Percentiles rank a stretch among this genome's conserved stretches.
These are phyloP conservation scores for Platorchestia sp. DNA, from an alignment of 1,140 invertebrate species.

Conservation along the genomic window DNA sequence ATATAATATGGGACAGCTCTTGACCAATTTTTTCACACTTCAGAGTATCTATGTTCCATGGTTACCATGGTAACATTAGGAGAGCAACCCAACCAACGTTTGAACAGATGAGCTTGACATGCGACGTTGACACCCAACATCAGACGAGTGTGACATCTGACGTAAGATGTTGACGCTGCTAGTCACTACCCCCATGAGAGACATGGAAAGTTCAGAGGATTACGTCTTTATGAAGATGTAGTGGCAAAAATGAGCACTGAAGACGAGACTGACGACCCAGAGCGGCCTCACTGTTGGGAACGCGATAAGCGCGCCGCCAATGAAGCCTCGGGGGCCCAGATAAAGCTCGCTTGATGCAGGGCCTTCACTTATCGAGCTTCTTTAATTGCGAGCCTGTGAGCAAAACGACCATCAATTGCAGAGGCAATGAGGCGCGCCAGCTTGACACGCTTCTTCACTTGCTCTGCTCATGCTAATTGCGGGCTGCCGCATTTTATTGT, in stretches of 20 bases:
- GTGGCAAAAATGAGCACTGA: neutral
- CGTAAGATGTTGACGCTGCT: neutral
- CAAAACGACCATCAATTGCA: conserved; percentile 40
- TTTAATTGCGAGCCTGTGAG: conserved; percentile 30
- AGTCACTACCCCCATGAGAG: neutral
- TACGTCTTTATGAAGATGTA: neutral
- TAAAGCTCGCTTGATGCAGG: neutral
- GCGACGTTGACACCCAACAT: too few species aligned
- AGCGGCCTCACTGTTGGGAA: neutral
- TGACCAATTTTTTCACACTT: neutral
- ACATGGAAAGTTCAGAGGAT: neutral
- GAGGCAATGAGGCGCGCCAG: neutral
- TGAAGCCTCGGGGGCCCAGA: conserved; percentile 14
- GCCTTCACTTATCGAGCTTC: conserved; percentile 41
- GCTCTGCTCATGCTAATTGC: conserved; percentile 52
- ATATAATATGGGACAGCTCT: neutral
- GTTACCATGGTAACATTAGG: neutral
- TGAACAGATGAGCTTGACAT: neutral
- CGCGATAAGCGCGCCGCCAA: neutral
- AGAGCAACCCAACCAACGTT: neutral
- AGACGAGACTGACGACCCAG: neutral
- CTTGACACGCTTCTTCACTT: conserved; percentile 50
- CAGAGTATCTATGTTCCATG: neutral
- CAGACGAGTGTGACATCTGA: neutral
- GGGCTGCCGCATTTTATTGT: conserved; percentile 24